These are phyloP conservation scores for Arrhopalites spinosus DNA, from an alignment of 2,888 invertebrate species.

Conservation along the genomic window DNA sequence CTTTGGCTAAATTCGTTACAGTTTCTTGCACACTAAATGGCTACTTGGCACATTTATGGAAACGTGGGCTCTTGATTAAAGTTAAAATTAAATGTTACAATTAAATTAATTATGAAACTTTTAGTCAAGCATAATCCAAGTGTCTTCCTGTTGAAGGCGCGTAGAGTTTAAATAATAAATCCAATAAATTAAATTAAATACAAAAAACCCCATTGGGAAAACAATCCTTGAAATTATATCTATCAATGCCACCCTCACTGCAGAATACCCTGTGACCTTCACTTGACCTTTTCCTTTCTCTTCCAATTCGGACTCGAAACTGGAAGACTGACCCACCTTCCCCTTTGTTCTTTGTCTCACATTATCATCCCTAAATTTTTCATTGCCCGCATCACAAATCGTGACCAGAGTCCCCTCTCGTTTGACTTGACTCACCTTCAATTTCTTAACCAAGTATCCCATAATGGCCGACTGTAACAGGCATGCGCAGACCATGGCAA, in stretches of 20 bases:
- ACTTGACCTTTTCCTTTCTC: not conserved
- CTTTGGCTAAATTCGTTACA: too few relatives aligned
- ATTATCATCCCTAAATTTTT: not conserved
- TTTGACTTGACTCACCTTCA: not conserved
- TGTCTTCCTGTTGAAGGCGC: too few relatives aligned
- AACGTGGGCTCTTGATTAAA: too few relatives aligned
- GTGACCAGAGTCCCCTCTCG: not conserved
- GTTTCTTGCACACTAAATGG: too few relatives aligned
- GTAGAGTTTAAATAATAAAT: not conserved
- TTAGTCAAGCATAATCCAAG: too few relatives aligned
- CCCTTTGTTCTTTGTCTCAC: not conserved
- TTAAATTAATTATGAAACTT: too few relatives aligned
- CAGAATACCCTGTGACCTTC: not conserved
- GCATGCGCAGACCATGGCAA: conserved; percentile 63
- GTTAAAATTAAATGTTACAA: too few relatives aligned
- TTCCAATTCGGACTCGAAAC: not conserved
- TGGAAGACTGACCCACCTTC: not conserved
- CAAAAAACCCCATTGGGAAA: not conserved
- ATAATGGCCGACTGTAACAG: conserved; percentile 57
- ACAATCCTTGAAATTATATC: not conserved
- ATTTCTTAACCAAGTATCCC: not conserved
- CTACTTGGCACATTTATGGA: too few relatives aligned
- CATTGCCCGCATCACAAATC: too few relatives aligned
- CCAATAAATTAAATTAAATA: conserved; percentile 17
- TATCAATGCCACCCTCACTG: not conserved